Base-by-base conservation (phyloP, 2,797 vertebrate species). In the Peromyscus melanophrys region DNA sequence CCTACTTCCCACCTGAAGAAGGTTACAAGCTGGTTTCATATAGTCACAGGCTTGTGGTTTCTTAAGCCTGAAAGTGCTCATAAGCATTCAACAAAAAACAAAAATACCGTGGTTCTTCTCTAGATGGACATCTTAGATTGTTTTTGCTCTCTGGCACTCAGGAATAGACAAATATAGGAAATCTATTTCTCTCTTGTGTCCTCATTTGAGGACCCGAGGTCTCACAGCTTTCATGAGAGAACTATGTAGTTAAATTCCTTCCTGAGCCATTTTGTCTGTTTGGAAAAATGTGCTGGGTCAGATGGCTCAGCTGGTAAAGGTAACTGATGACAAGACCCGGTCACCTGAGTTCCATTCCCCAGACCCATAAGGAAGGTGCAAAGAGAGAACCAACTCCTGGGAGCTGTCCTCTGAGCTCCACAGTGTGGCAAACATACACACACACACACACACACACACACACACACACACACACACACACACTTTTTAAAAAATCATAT, bases 131-230 rank as follows among this genome's bases (percentile, higher is more conserved):
- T 92, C 61, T 87, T 49, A 73, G 46, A 71, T 90, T 61, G 46
- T 57, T 52, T 92, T 94, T 77, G 52, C n/a, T 93, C 96, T 25
- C 82, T 90, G 87, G 71, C 27, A 55, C 84, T 92, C 46, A 85
- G 55, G 71, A 94, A 57, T 71, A 92, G 95, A 63, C 34, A 94
- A 86, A 80, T 67, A 40, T 1, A 63, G 14, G 23, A 84, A 23
- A 34, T 90, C 37, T 90, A 57, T 76, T 57, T 89, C 34, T 78
- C 29, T 76, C 49, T 90, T 65, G 31, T 31, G 25, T 49, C 4
- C 49, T 90, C 84, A 67, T 83, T 89, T 71, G 61, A 91, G 86
- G 76, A 61, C 31, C 43, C 4, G 27, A 57, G 14, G 1, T 37
- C 55, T 43, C 49, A 65, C 1, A 46, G 40, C 9, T 59, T 86